Percentiles rank a stretch among this genome's conserved stretches.
phyloP scores from a whole-genome alignment of 2,888 invertebrate genomes.

The Melipona bicolor region DNA sequence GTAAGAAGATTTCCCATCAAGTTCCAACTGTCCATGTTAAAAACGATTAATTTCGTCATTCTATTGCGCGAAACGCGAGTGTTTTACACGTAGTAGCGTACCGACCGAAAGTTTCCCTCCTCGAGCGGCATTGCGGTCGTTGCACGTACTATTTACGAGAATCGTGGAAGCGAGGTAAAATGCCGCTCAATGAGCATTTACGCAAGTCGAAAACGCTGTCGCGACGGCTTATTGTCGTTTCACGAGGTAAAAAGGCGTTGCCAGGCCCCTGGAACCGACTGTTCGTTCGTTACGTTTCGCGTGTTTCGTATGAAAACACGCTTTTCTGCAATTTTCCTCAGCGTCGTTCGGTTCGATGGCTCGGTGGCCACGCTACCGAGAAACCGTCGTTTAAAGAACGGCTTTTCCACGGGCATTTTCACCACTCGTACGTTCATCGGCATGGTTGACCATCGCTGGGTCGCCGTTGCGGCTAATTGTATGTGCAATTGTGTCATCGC shows the following conservation, averaged over 20 bases:
- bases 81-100: neutral
- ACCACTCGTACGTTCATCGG: slow-evolving; percentile 26
- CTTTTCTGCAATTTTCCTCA: slow-evolving; percentile 32
- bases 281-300: slow-evolving; percentile 21
- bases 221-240: slow-evolving; percentile 50
- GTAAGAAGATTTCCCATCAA: too few relatives aligned
- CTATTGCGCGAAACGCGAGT: slow-evolving; percentile 23
- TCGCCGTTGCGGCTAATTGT: slow-evolving; percentile 40
- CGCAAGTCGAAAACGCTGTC: slow-evolving; percentile 61
- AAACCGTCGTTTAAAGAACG: slow-evolving; percentile 6
- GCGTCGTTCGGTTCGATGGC: slow-evolving; percentile 11
- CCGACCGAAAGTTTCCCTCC: slow-evolving; percentile 39
- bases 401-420: slow-evolving; percentile 12
- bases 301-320: slow-evolving; percentile 22
- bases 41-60: slow-evolving; percentile 43
- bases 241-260: slow-evolving; percentile 43
- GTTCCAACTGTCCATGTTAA: too few relatives aligned
- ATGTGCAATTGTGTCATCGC: slow-evolving; percentile 53
- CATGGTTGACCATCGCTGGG: slow-evolving; percentile 20
- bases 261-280: neutral
- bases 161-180: slow-evolving; percentile 49
- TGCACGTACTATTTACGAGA: slow-evolving; percentile 49
- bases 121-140: slow-evolving; percentile 33
- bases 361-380: slow-evolving; percentile 12
- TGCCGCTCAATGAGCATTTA: slow-evolving; percentile 55